Evolutionary conservation across 2,797 vertebrate species (phyloP), one percentile per base, ranked within the genome.

Genomic region (Artibeus lituratus): DNA sequence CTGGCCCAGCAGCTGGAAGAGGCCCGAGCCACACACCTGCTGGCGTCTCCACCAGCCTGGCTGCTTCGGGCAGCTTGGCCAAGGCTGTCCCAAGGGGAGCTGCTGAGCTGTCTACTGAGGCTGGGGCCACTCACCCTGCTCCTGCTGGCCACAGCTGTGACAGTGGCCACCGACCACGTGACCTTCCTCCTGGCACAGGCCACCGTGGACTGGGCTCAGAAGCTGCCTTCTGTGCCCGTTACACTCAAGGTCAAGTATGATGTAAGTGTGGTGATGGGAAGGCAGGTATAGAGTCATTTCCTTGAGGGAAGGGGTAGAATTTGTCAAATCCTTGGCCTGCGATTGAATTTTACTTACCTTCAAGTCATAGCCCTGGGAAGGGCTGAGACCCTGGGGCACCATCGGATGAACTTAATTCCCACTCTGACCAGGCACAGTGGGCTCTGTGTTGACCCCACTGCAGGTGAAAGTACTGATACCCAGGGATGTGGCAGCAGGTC

Each of bases 31-130:
- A 70, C 97, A 18, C 95, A 98, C 44, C 90, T 98, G 37, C 53
- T 97, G 44, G 59, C 51, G 16, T 70, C 88, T 53, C 96, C 98
- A 16, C 95, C 98, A 19, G 97, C 98, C 95, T 97, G 96, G 92
- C 96, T 99, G 90, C 97, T 98, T 24, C 93, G 47, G 24, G 96
- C 98, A 0, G 97, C 96, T 5, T 98, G 96, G 73, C 98, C 98
- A 5, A 98, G 97, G 97, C 97, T 99, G 90, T 99, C 99, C 6
- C 98, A 94, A 82, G 97, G 97, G 39, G 99, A 99, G 96, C 85
- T 98, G n/a, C 76, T 96, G 35, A 97, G 95, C 11, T 99, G 98
- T 95, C 93, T 99, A 0, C 35, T 98, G 26, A 98, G 98, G 2
- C 82, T 99, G 73, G 91, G 99, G 70, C 96, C 98, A 21, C 98